Evolutionary conservation across 2,113 vertebrate species (phyloP).

Genomic region (Muntiacus muntjak): DNA sequence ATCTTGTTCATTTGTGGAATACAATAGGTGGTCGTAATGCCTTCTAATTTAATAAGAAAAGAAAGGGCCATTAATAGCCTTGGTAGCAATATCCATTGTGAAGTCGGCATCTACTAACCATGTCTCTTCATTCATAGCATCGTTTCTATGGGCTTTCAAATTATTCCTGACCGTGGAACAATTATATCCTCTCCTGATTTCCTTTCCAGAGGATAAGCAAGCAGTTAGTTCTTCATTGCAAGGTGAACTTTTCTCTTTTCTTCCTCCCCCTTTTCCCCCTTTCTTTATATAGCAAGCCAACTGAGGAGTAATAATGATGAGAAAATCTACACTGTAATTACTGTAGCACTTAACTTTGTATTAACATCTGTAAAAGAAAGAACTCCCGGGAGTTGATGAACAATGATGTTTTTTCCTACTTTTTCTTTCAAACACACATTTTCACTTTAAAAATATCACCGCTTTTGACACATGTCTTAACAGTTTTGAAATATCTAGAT

Average conservation of each 20-base stretch:
- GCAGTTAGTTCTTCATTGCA: slow-evolving; percentile 88
- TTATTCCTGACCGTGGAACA: not conserved
- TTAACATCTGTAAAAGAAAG: slow-evolving; percentile 80
- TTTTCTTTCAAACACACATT: slow-evolving; percentile 53
- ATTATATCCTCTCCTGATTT: slow-evolving; percentile 31
- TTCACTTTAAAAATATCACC: slow-evolving; percentile 59
- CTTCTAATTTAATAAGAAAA: slow-evolving; percentile 3
- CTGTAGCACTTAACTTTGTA: slow-evolving; percentile 80
- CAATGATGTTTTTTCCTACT: slow-evolving; percentile 71
- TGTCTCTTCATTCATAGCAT: not conserved
- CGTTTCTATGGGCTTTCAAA: not conserved
- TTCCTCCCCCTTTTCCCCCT: slow-evolving; percentile 46
- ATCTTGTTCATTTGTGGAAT: not conserved
- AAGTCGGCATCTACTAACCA: not conserved
- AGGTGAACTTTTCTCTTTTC: slow-evolving; percentile 82
- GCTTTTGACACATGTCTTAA: slow-evolving; percentile 61
- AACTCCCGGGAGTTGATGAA: slow-evolving; percentile 79
- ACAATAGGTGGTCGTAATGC: not conserved
- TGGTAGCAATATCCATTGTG: not conserved
- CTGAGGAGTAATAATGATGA: slow-evolving; percentile 81
- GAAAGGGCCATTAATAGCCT: not conserved
- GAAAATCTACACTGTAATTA: slow-evolving; percentile 82
- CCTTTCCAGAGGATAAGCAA: slow-evolving; percentile 88
- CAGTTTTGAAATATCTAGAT: slow-evolving; percentile 67
- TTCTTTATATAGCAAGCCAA: slow-evolving; percentile 74